phyloP scores from a whole-genome alignment of 1,140 invertebrate genomes.

The Matsumurasca onukii region DNA sequence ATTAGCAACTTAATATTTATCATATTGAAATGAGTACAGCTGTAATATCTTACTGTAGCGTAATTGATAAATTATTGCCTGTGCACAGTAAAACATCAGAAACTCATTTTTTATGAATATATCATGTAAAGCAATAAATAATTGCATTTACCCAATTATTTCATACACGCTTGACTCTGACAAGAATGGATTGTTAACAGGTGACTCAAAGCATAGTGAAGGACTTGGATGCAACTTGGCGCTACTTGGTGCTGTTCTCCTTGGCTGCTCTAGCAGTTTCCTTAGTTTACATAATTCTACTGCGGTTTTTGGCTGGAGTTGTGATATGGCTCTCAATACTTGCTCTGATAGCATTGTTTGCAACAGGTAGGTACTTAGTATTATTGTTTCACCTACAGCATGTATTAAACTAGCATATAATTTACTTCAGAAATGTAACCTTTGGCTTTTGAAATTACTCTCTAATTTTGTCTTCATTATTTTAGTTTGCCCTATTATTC shows the following conservation, averaged over 20 bases:
- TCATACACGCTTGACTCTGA: conserved; percentile 31
- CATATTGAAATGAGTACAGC: no score
- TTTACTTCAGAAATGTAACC: background rate
- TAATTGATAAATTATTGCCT: no score
- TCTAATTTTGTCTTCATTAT: background rate
- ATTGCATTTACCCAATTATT: conserved; percentile 39
- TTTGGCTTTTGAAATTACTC: background rate
- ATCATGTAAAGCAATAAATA: background rate
- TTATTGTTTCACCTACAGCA: background rate
- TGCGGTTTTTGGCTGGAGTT: conserved; percentile 82
- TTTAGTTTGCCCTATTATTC: background rate
- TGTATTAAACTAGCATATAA: background rate
- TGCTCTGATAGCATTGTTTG: conserved; percentile 65
- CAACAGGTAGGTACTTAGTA: conserved; percentile 54
- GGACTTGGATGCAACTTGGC: conserved; percentile 70
- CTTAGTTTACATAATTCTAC: conserved; percentile 83
- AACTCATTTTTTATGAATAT: background rate
- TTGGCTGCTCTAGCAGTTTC: conserved; percentile 67
- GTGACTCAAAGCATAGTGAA: conserved; percentile 62
- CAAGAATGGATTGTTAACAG: background rate
- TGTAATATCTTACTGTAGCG: no score
- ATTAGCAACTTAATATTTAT: no score
- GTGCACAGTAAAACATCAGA: background rate
- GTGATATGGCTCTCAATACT: conserved; percentile 87
- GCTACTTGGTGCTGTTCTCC: conserved; percentile 66